Evolutionary conservation across 2,797 vertebrate species (phyloP), one percentile per base, ranked within the genome.

Genomic region (Fistularia commersonii): DNA sequence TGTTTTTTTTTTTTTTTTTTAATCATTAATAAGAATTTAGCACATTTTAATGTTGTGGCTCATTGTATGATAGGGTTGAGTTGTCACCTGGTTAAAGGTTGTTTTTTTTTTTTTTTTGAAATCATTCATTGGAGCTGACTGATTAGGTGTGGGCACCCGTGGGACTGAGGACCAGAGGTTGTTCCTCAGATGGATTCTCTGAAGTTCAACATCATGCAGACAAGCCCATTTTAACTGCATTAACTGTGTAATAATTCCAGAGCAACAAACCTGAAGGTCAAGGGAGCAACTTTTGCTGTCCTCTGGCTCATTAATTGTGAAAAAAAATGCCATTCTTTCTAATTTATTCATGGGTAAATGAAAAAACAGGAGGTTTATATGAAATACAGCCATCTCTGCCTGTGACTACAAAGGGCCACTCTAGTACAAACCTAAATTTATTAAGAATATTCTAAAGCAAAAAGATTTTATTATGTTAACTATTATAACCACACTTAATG

Each of bases 81-180:
- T 34, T 42, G 46, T 53, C 38, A 64, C 62, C 49, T 54, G 52
- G 54, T 72, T 59, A 64, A 49, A 60, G 53, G 45, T 39, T 57
- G 45, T 34, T 48, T 43, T 32, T 64, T 73, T 67, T 51, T 66
- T 74, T 60, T 53, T 69, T 48, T 51, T 72, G 57, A 80, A 80
- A 65, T 64, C 51, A 46, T 57, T 69, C 77, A 72, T 77, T 72
- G 61, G 42, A 69, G 52, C 37, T 52, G 51, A 57, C 50, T 54
- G 73, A 62, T 71, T 58, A 67, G 61, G 34, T 51, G 54, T 54
- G 50, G 14, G 8, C 46, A 58, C 42, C n/a, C 0, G 44, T 36
- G 44, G 56, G 67, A 65, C 36, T 32, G 23, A 57, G 49, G 55
- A 46, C 38, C 42, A 57, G 44, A 57, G 37, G 58, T 56, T 75